Percentiles rank a stretch among this genome's conserved stretches.
Evolutionary conservation across 2,797 vertebrate species (phyloP).

Genomic region (Macroramphosus scolopax): DNA sequence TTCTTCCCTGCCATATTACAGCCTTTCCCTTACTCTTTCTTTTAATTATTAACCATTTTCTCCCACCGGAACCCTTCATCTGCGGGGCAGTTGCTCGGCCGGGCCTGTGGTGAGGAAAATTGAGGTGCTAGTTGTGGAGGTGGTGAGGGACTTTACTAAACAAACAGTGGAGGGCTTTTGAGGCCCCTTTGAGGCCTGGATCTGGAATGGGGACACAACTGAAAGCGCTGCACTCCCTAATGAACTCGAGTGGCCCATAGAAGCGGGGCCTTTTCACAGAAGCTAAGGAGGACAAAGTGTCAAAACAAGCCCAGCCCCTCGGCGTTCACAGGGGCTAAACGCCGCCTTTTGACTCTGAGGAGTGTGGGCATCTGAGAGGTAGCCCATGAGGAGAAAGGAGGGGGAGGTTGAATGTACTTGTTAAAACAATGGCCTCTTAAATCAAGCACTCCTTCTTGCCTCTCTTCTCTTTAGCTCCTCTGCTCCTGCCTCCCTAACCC

Average conservation of each 20-base stretch:
- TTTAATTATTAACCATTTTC: slow-evolving; percentile 11
- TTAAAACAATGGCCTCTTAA: slow-evolving; percentile 78
- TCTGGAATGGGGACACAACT: slow-evolving; percentile 70
- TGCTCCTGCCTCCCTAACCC: slow-evolving; percentile 39
- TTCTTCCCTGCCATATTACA: background rate
- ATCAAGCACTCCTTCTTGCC: slow-evolving; percentile 66
- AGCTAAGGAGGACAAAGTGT: slow-evolving; percentile 79
- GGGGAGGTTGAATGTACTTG: slow-evolving; percentile 74
- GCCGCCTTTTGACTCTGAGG: slow-evolving; percentile 79
- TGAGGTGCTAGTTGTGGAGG: slow-evolving; percentile 56
- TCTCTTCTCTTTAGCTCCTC: slow-evolving; percentile 58
- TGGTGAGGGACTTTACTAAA: slow-evolving; percentile 76
- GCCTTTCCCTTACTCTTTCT: slow-evolving; percentile 5
- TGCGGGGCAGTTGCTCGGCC: slow-evolving; percentile 46
- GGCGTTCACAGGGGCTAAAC: slow-evolving; percentile 73
- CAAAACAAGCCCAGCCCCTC: slow-evolving; percentile 80
- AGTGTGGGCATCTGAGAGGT: slow-evolving; percentile 75
- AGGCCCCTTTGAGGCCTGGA: slow-evolving; percentile 72
- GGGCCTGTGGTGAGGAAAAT: slow-evolving; percentile 56
- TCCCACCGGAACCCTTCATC: slow-evolving; percentile 34
- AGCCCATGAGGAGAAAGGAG: slow-evolving; percentile 66
- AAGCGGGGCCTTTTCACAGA: slow-evolving; percentile 68
- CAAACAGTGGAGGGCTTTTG: slow-evolving; percentile 73
- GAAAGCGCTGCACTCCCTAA: slow-evolving; percentile 78
- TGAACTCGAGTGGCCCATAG: slow-evolving; percentile 81